Percentiles rank a stretch among this genome's conserved stretches.
phyloP scores from a whole-genome alignment of 1,140 invertebrate species.

The Oryzaephilus surinamensis region DNA sequence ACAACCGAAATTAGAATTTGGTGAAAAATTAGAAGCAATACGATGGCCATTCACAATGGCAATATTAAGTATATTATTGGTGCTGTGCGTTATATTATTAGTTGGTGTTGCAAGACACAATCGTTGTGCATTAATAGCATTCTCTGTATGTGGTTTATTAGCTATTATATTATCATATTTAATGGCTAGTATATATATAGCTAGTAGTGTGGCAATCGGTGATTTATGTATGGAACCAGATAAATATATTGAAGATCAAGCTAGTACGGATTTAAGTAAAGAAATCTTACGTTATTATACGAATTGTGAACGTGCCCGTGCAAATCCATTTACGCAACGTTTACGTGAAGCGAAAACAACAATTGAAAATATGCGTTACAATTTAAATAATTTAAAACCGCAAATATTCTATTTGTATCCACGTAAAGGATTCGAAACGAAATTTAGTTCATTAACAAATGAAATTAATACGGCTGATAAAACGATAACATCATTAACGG shows the following conservation, averaged over 20 bases:
- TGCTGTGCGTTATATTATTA: conserved; percentile 69
- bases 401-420: conserved; percentile 51
- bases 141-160: conserved; percentile 73
- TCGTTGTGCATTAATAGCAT: conserved; percentile 72
- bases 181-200: conserved; percentile 69
- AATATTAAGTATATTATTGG: conserved; percentile 61
- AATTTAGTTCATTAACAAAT: conserved; percentile 57
- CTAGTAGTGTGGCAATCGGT: conserved; percentile 55
- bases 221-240: conserved; percentile 68
- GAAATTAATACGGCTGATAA: conserved; percentile 58
- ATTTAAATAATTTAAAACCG: conserved; percentile 47
- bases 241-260: conserved; percentile 32
- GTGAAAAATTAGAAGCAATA: conserved; percentile 48
- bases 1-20: conserved; percentile 48
- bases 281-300: conserved; percentile 72
- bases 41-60: conserved; percentile 74
- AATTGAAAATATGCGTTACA: conserved; percentile 55
- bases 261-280: conserved; percentile 35
- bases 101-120: conserved; percentile 75
- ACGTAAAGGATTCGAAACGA: conserved; percentile 47
- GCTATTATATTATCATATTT: conserved; percentile 86
- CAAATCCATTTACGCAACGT: conserved; percentile 68
- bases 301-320: conserved; percentile 64
- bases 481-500: conserved; percentile 46
- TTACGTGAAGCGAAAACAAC: conserved; percentile 63